These are phyloP conservation scores for Periparus ater DNA, from an alignment of 2,797 vertebrate genomes.

Conservation along the genomic window DNA sequence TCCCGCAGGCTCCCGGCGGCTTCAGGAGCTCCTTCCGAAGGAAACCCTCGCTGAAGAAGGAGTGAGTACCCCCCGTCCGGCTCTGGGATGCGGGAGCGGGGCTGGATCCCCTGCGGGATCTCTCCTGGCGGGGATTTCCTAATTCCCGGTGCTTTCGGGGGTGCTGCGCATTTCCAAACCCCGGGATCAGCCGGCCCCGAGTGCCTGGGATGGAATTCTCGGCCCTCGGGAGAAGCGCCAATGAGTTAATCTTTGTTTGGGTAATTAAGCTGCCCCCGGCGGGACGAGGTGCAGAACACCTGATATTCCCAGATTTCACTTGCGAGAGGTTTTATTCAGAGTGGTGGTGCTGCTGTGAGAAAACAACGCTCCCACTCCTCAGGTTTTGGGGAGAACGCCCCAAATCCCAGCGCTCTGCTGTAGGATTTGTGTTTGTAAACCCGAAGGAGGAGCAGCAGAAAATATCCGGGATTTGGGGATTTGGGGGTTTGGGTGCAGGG, in stretches of 20 bases:
- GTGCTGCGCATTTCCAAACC: not conserved
- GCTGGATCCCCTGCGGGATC: fast-evolving
- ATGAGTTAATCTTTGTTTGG: not conserved
- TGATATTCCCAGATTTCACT: not conserved
- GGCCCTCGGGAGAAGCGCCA: not conserved
- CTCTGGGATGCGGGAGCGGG: fast-evolving
- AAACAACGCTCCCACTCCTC: not conserved
- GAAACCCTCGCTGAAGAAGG: conserved; percentile 75
- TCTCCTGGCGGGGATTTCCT: not conserved
- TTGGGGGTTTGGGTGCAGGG: not conserved
- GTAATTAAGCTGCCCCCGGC: not conserved
- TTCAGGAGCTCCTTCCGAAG: conserved; percentile 76
- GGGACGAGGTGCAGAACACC: not conserved
- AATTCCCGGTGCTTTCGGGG: not conserved
- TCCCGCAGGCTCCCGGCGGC: conserved; percentile 71
- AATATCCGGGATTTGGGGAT: fast-evolving
- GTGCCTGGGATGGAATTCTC: not conserved
- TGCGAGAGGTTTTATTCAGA: fast-evolving
- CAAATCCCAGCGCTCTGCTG: fast-evolving
- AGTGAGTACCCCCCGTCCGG: conserved; percentile 38
- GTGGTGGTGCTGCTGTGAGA: not conserved
- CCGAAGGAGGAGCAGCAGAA: not conserved
- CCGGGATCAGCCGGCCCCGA: fast-evolving
- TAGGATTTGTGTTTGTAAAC: fast-evolving
- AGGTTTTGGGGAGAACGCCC: not conserved